These are phyloP conservation scores for Laticauda colubrina DNA, from an alignment of 2,113 vertebrate genomes.

Conservation along the genomic window DNA sequence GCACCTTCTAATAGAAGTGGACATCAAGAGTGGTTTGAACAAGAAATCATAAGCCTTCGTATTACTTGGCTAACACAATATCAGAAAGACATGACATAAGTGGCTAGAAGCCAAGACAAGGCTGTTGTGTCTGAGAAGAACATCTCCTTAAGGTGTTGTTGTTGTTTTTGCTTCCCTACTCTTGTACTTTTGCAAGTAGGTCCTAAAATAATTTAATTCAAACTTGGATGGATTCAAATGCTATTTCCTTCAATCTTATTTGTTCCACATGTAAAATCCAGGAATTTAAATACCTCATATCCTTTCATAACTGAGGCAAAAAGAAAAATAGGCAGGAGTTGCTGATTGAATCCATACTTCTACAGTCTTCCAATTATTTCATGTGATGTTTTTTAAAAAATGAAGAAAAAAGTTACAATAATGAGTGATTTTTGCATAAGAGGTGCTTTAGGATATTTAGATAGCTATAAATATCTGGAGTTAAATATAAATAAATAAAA, in stretches of 20 bases:
- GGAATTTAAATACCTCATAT: slow-evolving; percentile 80
- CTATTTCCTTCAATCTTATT: slow-evolving; percentile 77
- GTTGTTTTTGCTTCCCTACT: slow-evolving; percentile 45
- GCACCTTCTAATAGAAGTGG: slow-evolving; percentile 39
- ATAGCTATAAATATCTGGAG: not conserved
- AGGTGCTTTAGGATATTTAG: slow-evolving; percentile 31
- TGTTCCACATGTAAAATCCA: slow-evolving; percentile 77
- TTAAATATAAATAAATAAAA: slow-evolving; percentile 39
- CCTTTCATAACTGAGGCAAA: slow-evolving; percentile 65
- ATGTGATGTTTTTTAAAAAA: slow-evolving; percentile 47
- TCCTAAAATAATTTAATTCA: slow-evolving; percentile 72
- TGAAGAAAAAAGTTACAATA: slow-evolving; percentile 52
- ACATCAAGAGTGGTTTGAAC: slow-evolving; percentile 42
- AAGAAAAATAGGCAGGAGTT: slow-evolving; percentile 59
- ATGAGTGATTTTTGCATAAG: slow-evolving; percentile 44
- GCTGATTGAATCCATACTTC: slow-evolving; percentile 73
- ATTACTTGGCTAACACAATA: slow-evolving; percentile 43
- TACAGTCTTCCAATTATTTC: slow-evolving; percentile 62
- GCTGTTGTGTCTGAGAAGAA: slow-evolving; percentile 58
- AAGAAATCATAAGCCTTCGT: slow-evolving; percentile 47
- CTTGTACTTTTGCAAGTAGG: slow-evolving; percentile 61
- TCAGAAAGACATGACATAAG: slow-evolving; percentile 64
- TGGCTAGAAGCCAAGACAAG: slow-evolving; percentile 62
- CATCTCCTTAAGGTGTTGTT: slow-evolving; percentile 57
- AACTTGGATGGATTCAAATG: slow-evolving; percentile 72